Conservation (phyloP, 2,888 invertebrate species). For the Harpagoxenus sublaevis region DNA sequence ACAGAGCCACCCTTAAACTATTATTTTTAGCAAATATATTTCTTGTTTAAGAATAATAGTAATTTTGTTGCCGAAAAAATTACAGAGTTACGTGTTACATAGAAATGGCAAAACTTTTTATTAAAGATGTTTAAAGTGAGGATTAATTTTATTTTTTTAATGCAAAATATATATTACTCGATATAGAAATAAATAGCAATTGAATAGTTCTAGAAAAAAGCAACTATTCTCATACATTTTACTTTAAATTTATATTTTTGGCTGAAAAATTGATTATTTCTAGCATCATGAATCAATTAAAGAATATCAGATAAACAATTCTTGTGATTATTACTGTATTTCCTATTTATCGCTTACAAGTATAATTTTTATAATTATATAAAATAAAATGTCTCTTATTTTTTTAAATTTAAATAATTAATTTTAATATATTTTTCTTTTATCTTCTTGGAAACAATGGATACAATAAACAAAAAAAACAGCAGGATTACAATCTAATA, state of each 20-base stretch:
- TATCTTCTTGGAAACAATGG: background rate
- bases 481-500: background rate
- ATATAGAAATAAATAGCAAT: background rate
- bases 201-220: background rate
- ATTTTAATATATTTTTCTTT: background rate
- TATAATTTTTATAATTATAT: background rate
- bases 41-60: background rate
- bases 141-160: background rate
- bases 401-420: background rate
- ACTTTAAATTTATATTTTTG: background rate
- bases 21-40: background rate
- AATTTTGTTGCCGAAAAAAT: background rate
- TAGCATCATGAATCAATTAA: background rate
- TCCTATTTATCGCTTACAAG: background rate
- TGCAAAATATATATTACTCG: background rate
- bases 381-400: background rate
- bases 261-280: background rate
- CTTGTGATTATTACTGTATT: background rate
- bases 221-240: background rate
- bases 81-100: background rate
- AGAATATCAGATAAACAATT: background rate
- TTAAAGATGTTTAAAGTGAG: background rate
- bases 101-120: background rate
- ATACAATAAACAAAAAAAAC: background rate
- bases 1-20: background rate